These are phyloP conservation scores for Sebastes miniatus DNA, from an alignment of 2,797 vertebrate species.

Conservation along the genomic window DNA sequence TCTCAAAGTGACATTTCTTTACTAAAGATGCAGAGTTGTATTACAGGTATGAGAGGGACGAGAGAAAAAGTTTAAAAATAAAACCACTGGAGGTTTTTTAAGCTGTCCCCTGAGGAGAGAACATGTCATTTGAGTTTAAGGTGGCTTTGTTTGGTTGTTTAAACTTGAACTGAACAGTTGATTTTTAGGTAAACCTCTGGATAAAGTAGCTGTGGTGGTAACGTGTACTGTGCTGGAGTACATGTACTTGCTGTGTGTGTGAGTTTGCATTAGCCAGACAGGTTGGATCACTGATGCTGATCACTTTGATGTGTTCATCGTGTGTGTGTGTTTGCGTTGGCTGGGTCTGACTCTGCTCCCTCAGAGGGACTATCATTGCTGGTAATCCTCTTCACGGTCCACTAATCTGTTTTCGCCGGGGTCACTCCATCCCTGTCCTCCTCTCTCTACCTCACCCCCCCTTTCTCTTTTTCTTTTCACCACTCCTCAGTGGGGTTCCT, in stretches of 20 bases:
- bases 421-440: constrained; percentile 39
- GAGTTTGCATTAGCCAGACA: constrained; percentile 32
- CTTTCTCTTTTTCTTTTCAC: not conserved
- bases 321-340: constrained; percentile 43
- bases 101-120: not conserved
- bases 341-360: constrained; percentile 28
- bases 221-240: not conserved
- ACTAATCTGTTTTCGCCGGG: constrained; percentile 87
- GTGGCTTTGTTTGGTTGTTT: not conserved
- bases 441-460: not conserved
- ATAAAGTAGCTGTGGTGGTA: not conserved
- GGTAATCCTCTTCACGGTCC: constrained; percentile 89
- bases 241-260: not conserved
- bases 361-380: constrained; percentile 81
- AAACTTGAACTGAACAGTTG: not conserved
- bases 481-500: constrained; percentile 34
- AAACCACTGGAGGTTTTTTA: not conserved
- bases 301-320: constrained; percentile 44
- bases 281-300: constrained; percentile 25
- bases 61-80: too few relatives aligned
- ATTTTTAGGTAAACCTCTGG: not conserved
- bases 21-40: not conserved
- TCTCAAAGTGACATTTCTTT: not conserved
- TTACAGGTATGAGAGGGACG: too few relatives aligned
- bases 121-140: not conserved